Conservation (phyloP, 1,140 invertebrate species). For the Hylyphantes graminicola region DNA sequence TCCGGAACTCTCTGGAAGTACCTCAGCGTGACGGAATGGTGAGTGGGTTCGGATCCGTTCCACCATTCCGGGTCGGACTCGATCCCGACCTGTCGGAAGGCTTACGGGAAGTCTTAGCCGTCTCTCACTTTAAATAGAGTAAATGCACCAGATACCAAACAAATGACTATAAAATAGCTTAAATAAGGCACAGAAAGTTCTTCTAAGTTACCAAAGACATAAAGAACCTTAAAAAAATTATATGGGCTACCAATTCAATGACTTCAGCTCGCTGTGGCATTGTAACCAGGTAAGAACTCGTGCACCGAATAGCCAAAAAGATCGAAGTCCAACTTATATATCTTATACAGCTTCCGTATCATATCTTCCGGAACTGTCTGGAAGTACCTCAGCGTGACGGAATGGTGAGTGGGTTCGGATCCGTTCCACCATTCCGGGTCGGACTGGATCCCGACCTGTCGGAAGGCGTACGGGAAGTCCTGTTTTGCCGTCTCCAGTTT, state of each 20-base stretch:
- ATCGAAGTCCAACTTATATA: constrained; percentile 81
- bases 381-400: constrained; percentile 71
- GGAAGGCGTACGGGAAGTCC: constrained; percentile 63
- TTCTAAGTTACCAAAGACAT: no score
- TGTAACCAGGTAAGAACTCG: constrained; percentile 70
- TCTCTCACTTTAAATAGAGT: constrained; percentile 8
- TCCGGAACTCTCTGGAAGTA: constrained; percentile 76
- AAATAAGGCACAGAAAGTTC: no score
- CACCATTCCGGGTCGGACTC: constrained; percentile 8
- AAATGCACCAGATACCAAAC: no score
- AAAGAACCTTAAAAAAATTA: no score
- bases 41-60: neutral
- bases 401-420: constrained; percentile 5
- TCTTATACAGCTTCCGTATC: constrained; percentile 75
- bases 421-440: constrained; percentile 5
- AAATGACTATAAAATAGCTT: no score
- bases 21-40: constrained; percentile 62
- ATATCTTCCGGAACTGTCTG: constrained; percentile 73
- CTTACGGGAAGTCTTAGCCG: constrained; percentile 63
- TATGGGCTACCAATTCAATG: no score
- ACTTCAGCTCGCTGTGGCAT: neutral
- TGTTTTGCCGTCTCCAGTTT: constrained; percentile 65
- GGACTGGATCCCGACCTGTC: constrained; percentile 44
- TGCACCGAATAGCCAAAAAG: constrained; percentile 83
- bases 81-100: constrained; percentile 57